phyloP scores from a whole-genome alignment of 2,113 vertebrate genomes.

The Megalops atlanticus region DNA sequence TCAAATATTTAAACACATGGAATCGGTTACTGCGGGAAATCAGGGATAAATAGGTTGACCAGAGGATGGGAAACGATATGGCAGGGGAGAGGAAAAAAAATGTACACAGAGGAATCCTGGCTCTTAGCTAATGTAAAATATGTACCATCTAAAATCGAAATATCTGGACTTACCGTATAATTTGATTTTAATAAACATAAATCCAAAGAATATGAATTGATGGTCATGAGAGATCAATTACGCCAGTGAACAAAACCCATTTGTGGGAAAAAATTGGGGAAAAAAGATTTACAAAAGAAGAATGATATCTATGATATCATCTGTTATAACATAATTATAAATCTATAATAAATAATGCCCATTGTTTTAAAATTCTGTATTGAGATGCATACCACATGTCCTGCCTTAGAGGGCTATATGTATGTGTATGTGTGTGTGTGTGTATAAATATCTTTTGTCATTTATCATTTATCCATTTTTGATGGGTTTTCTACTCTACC shows the following conservation, averaged over 20 bases:
- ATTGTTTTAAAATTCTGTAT: background rate
- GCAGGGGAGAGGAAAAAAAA: background rate
- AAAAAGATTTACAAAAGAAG: background rate
- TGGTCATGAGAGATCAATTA: background rate
- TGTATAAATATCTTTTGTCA: background rate
- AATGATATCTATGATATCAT: background rate
- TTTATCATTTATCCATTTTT: no score
- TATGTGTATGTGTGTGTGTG: background rate
- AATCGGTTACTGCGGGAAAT: constrained; percentile 41
- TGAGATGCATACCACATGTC: background rate
- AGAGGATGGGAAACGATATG: constrained; percentile 35
- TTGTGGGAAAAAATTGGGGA: background rate
- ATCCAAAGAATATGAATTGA: constrained; percentile 3
- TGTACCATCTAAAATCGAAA: constrained; percentile 14
- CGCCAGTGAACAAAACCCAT: constrained; percentile 13
- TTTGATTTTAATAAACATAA: constrained; percentile 15
- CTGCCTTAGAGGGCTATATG: background rate
- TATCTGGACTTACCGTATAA: constrained; percentile 23
- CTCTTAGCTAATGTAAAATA: constrained; percentile 25
- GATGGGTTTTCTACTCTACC: no score
- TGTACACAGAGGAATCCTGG: constrained; percentile 16
- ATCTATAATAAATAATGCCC: background rate
- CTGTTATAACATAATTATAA: background rate
- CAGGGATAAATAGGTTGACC: constrained; percentile 44
- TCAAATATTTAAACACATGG: constrained; percentile 56